These are phyloP conservation scores for Xanthorhoe designata DNA, from an alignment of 2,888 invertebrate species.

Conservation along the genomic window DNA sequence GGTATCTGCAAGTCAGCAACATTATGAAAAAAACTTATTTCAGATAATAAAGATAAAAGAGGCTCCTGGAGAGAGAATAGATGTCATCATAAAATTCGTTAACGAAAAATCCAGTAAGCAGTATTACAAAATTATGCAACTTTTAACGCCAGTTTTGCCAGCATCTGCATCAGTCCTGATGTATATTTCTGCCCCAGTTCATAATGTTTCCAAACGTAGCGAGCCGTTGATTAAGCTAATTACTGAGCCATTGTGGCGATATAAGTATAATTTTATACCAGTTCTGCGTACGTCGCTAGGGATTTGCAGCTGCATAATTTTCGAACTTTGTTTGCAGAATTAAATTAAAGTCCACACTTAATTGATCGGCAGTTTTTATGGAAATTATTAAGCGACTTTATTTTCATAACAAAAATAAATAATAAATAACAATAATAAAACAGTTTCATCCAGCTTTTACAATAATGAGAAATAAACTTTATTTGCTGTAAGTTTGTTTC, in stretches of 20 bases:
- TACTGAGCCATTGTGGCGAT: constrained; percentile 43
- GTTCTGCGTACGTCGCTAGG: constrained; percentile 34
- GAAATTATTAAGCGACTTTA: constrained; percentile 3
- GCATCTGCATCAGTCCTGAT: constrained; percentile 28
- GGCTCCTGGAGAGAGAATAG: no score
- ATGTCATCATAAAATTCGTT: no score
- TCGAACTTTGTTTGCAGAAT: constrained; percentile 36
- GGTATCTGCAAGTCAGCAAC: no score
- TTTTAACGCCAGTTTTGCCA: constrained; percentile 27
- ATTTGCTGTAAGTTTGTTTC: constrained; percentile 4
- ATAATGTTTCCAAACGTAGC: constrained; percentile 41
- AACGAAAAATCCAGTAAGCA: no score
- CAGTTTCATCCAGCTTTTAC: background rate
- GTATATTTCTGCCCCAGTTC: constrained; percentile 44
- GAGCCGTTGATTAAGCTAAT: constrained; percentile 45
- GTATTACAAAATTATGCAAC: background rate
- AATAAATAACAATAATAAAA: no score
- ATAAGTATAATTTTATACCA: constrained; percentile 38
- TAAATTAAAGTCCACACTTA: constrained; percentile 24
- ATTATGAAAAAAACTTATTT: no score
- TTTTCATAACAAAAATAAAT: constrained; percentile 10
- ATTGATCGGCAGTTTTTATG: constrained; percentile 19
- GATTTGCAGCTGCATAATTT: constrained; percentile 42
- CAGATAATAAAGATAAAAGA: no score
- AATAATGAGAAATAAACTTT: background rate